A percentile compares a stretch with the other conserved stretches of the same genome.
Conservation (phyloP, 2,797 vertebrate species). For the Lerista edwardsae region DNA sequence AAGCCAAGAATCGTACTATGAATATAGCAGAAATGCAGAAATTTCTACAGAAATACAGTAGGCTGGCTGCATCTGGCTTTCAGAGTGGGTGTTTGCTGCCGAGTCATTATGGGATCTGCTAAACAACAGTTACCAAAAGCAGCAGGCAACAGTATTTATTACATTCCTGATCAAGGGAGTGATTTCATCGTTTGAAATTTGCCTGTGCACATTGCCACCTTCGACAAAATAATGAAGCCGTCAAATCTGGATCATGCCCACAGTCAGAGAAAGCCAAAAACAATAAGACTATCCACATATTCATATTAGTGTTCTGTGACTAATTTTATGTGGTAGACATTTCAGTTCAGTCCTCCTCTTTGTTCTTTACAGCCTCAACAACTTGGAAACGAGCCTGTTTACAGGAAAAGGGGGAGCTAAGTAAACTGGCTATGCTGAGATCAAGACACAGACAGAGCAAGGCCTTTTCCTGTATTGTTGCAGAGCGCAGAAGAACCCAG, state of each 20-base stretch:
- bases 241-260: not conserved
- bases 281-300: not conserved
- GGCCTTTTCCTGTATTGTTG: not conserved
- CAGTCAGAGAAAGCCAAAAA: not conserved
- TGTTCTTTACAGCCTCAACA: conserved; percentile 17
- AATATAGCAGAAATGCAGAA: too few relatives aligned
- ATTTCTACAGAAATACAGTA: conserved; percentile 7
- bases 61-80: not conserved
- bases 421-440: not conserved
- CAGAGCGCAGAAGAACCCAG: not conserved
- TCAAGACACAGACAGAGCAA: not conserved
- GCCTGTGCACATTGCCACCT: not conserved
- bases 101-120: not conserved
- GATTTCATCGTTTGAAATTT: conserved; percentile 2
- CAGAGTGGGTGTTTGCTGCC: not conserved
- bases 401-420: not conserved
- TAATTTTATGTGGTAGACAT: not conserved
- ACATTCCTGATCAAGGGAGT: not conserved
- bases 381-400: conserved; percentile 11
- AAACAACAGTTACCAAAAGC: not conserved
- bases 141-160: not conserved
- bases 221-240: not conserved
- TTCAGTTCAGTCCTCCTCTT: not conserved
- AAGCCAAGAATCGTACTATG: not conserved
- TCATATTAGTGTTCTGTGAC: not conserved